These are phyloP conservation scores for Dysmachus trigonus DNA, from an alignment of 2,888 invertebrate species.

Conservation along the genomic window DNA sequence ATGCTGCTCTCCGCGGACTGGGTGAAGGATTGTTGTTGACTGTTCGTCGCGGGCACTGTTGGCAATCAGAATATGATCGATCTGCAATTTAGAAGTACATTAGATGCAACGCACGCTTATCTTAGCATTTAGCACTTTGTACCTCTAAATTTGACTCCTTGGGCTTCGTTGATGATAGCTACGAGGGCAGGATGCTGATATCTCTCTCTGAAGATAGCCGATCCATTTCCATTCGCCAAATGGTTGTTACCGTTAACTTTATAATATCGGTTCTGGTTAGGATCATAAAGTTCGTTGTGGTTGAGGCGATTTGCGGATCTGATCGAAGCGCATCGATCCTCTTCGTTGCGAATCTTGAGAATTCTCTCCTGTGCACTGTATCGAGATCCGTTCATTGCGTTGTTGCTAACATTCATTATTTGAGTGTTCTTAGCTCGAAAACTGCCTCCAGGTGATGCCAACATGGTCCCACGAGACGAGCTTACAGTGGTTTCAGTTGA, in stretches of 20 bases:
- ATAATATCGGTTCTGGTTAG: conserved; percentile 63
- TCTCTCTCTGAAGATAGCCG: conserved; percentile 61
- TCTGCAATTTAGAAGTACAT: conserved; percentile 61
- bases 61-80: conserved; percentile 70
- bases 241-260: conserved; percentile 50
- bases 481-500: conserved; percentile 62
- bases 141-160: conserved; percentile 64
- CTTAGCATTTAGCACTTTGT: conserved; percentile 39
- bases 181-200: conserved; percentile 63
- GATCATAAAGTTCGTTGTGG: conserved; percentile 60
- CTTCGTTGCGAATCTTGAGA: conserved; percentile 62
- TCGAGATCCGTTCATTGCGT: conserved; percentile 58
- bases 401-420: conserved; percentile 50
- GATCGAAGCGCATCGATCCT: conserved; percentile 60
- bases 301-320: conserved; percentile 59
- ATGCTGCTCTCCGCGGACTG: conserved; percentile 53
- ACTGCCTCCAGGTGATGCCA: conserved; percentile 62
- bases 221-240: conserved; percentile 54
- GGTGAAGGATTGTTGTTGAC: conserved; percentile 56
- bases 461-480: conserved; percentile 62
- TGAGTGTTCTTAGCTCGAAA: conserved; percentile 60
- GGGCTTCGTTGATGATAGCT: conserved; percentile 63
- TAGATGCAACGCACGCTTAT: background rate
- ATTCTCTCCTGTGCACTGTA: conserved; percentile 63
- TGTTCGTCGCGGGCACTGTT: conserved; percentile 62